These are phyloP conservation scores for Nesidiocoris tenuis DNA, from an alignment of 2,888 invertebrate genomes.

Conservation along the genomic window DNA sequence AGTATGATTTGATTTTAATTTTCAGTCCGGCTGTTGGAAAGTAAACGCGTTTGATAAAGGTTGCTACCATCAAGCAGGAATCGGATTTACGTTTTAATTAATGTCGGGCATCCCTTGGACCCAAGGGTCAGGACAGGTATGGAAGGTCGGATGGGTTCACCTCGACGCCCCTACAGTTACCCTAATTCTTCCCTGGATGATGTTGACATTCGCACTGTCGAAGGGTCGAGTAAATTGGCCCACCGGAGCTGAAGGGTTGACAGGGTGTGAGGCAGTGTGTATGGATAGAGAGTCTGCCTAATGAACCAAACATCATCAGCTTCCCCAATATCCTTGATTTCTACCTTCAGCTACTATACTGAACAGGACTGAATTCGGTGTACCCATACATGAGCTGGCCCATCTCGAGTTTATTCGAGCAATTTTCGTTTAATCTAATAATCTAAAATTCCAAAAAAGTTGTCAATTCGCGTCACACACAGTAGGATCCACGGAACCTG, in stretches of 20 bases:
- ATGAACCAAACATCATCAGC: constrained; percentile 41
- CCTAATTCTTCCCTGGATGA: neutral
- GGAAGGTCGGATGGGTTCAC: neutral
- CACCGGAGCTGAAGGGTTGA: neutral
- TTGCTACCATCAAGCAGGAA: neutral
- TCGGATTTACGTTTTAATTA: neutral
- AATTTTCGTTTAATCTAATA: too few species aligned
- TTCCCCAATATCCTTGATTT: constrained; percentile 29
- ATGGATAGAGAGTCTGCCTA: neutral
- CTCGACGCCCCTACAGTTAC: neutral
- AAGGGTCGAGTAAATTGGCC: constrained; percentile 36
- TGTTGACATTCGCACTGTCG: neutral
- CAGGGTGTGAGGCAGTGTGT: neutral
- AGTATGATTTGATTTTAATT: too few species aligned
- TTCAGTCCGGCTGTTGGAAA: too few species aligned
- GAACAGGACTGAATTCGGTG: too few species aligned
- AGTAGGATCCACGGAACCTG: too few species aligned
- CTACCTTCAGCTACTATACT: too few species aligned
- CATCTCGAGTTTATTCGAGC: too few species aligned
- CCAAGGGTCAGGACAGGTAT: neutral
- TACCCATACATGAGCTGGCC: too few species aligned
- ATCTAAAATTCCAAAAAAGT: too few species aligned
- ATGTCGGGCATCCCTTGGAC: neutral
- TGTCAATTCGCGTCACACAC: too few species aligned
- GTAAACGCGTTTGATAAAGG: too few species aligned